phyloP scores from a whole-genome alignment of 1,140 invertebrate genomes.

The Pogonomyrmex californicus region DNA sequence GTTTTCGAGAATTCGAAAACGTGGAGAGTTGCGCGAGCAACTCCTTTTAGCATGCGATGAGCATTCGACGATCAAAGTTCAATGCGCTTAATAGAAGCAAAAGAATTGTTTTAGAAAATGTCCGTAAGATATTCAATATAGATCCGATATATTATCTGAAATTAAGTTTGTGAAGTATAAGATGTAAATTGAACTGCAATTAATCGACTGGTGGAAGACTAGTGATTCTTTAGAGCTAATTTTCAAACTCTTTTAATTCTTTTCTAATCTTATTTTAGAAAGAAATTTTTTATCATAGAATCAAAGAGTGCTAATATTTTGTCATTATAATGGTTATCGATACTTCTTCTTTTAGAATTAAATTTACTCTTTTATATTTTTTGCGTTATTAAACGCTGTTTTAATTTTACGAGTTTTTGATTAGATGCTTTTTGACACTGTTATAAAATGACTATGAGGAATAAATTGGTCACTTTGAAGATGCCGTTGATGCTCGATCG shows the following conservation, averaged over 20 bases:
- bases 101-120: neutral
- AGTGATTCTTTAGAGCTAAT: neutral
- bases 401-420: conserved; percentile 11
- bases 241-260: neutral
- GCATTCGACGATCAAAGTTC: neutral
- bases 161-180: neutral
- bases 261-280: neutral
- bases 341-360: neutral
- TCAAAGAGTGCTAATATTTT: neutral
- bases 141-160: neutral
- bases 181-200: neutral
- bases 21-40: neutral
- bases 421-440: neutral
- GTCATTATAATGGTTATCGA: neutral
- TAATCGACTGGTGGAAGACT: neutral
- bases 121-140: neutral
- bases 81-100: neutral
- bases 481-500: conserved; percentile 15
- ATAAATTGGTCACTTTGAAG: neutral
- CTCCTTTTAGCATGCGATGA: neutral
- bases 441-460: neutral
- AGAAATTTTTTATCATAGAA: neutral
- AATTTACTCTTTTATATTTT: conserved; percentile 1
- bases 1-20: neutral
- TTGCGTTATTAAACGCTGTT: neutral